Base-by-base conservation (phyloP, 2,888 invertebrate genomes). In the Megastigmus dorsalis region DNA sequence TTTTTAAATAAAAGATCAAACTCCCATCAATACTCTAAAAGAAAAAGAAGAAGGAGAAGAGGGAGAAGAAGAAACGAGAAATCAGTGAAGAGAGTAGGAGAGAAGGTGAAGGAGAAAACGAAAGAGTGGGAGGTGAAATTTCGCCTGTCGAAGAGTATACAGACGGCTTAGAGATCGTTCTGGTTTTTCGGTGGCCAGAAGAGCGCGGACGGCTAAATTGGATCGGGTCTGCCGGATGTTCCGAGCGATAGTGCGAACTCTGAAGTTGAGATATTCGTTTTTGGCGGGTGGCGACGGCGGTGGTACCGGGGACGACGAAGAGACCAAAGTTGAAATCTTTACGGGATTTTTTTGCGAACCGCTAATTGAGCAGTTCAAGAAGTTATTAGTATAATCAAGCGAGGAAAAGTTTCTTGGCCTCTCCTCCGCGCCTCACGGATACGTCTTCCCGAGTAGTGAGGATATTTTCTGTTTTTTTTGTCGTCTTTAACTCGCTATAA, bases 181-280 rank as follows among this genome's bases (percentile, higher is more conserved):
- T 48, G 48, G 55, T 62, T 74, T 74, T 74, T 74, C 67, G 62
- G 67, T 38, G 67, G n/a, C 62, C 73, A 74, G 73, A 74, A 67
- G 62, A 62, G 26, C 38, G n/a, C 65, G n/a, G 48, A 6, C 55
- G 23, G 55, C 62, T 74, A 74, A 74, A 74, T 74, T 74, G 67
- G 73, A 74, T 68, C 55, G 43, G 33, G 48, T n/a, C 66, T 28
- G 59, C 59, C 72, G 63, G 63, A 71, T 65, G 63, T 57, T 65
- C 63, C 54, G 62, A 18, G 54, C 48, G 59, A 57, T 59, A 57
- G 65, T 65, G 59, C 62, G 55, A 74, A 67, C 62, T 74, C 55
- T 48, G 7, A 62, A 68, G 55, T 52, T 60, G 38, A 74, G 62
- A 48, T 55, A 62, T 73, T 67, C 59, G 33, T 48, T 43, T 36